A percentile compares a stretch with the other conserved stretches of the same genome.
Evolutionary conservation across 2,888 invertebrate genomes (phyloP).

Genomic region (Tachina fera): DNA sequence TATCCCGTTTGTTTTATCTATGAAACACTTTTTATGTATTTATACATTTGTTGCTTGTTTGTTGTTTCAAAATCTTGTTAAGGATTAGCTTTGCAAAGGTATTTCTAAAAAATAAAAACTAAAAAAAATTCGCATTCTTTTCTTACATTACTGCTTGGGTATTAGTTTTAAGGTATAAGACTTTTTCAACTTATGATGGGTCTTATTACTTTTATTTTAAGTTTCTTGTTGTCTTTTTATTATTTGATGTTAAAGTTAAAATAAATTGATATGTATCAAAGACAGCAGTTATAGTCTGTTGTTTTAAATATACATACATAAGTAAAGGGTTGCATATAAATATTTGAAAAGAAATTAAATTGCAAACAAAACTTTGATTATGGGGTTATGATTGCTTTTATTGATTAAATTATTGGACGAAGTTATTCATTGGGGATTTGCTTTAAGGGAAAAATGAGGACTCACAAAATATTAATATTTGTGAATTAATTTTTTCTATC

Average conservation of each 20-base stretch:
- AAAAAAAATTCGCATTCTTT: background rate
- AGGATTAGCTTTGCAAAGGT: conserved; percentile 45
- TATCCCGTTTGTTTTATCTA: background rate
- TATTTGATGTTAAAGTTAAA: conserved; percentile 13
- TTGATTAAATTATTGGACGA: background rate
- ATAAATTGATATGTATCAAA: conserved; percentile 17
- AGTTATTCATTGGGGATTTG: background rate
- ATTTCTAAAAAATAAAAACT: conserved; percentile 25
- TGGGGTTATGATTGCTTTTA: conserved; percentile 46
- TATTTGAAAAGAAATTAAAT: conserved; percentile 9
- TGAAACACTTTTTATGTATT: background rate
- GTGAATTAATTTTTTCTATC: no score
- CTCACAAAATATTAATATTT: no score
- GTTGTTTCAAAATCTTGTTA: conserved; percentile 12
- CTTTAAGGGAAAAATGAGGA: no score
- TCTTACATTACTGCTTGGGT: background rate
- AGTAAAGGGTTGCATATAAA: conserved; percentile 34
- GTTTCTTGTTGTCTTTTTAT: conserved; percentile 1
- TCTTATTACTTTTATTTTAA: background rate
- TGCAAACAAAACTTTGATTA: conserved; percentile 38
- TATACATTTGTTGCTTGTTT: conserved; percentile 1
- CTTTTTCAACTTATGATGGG: conserved; percentile 57
- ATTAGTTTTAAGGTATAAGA: conserved; percentile 38
- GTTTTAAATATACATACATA: conserved; percentile 27
- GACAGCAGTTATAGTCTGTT: conserved; percentile 15